Conservation (phyloP, 1,140 invertebrate species). For the Battus philenor region DNA sequence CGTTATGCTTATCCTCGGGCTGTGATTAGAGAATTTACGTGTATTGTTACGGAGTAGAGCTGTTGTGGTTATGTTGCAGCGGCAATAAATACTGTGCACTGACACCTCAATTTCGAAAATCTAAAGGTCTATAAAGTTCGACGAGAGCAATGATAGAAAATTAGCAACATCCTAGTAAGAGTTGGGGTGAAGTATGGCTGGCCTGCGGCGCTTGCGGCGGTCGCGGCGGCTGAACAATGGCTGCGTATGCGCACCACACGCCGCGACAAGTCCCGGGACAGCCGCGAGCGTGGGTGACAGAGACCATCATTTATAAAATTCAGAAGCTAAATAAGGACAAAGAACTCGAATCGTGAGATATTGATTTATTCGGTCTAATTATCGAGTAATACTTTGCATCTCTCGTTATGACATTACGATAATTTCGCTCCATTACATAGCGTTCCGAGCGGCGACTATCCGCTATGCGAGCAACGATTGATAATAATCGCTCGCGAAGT, state of each 20-base stretch:
- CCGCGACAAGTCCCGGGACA: slow-evolving; percentile 31
- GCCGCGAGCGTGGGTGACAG: slow-evolving; percentile 32
- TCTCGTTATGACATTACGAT: slow-evolving; percentile 64
- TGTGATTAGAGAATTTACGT: slow-evolving; percentile 54
- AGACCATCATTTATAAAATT: slow-evolving; percentile 19
- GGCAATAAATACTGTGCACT: slow-evolving; percentile 66
- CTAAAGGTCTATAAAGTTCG: slow-evolving; percentile 63
- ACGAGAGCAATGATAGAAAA: slow-evolving; percentile 70
- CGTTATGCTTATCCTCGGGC: slow-evolving; percentile 37
- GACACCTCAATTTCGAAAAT: slow-evolving; percentile 69
- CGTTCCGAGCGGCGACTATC: slow-evolving; percentile 68
- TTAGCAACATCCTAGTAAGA: slow-evolving; percentile 66
- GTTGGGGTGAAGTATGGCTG: slow-evolving; percentile 59
- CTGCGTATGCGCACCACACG: slow-evolving; percentile 31
- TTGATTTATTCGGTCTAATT: slow-evolving; percentile 67
- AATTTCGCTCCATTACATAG: slow-evolving; percentile 65
- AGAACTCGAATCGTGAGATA: slow-evolving; percentile 35
- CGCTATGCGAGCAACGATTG: slow-evolving; percentile 65
- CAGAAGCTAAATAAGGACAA: slow-evolving; percentile 28
- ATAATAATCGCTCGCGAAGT: slow-evolving; percentile 74
- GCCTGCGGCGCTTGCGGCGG: slow-evolving; percentile 52
- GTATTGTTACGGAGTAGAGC: slow-evolving; percentile 31
- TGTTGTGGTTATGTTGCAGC: slow-evolving; percentile 37
- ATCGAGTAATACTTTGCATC: slow-evolving; percentile 68
- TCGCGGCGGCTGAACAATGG: slow-evolving; percentile 35